Percentiles rank a stretch among this genome's conserved stretches.
Evolutionary conservation across 1,140 invertebrate species (phyloP).

Genomic region (Himalopsyche phryganea): DNA sequence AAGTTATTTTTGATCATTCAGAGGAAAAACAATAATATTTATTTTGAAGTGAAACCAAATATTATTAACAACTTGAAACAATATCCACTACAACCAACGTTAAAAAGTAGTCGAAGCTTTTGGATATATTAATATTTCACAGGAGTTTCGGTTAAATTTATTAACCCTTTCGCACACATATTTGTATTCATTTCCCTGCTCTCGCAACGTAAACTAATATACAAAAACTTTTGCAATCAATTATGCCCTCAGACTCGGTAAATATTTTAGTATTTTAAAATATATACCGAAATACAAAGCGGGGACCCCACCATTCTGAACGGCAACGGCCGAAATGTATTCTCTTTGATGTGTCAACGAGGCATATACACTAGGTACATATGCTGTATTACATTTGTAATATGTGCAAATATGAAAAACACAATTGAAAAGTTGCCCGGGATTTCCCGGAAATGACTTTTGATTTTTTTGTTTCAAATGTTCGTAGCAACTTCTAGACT

Average conservation of each 20-base stretch:
- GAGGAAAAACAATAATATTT: too few relatives aligned
- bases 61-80: too few relatives aligned
- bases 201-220: neutral
- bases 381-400: neutral
- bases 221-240: constrained; percentile 9
- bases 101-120: too few relatives aligned
- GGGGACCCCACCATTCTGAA: neutral
- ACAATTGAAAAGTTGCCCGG: too few relatives aligned
- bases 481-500: too few relatives aligned
- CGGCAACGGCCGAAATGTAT: neutral
- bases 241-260: constrained; percentile 17
- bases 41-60: too few relatives aligned
- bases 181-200: neutral
- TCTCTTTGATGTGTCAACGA: constrained; percentile 3
- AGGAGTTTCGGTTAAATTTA: neutral
- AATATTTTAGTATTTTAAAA: constrained; percentile 11
- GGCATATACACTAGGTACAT: neutral
- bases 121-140: too few relatives aligned
- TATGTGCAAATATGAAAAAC: too few relatives aligned
- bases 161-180: neutral
- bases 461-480: too few relatives aligned
- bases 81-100: too few relatives aligned
- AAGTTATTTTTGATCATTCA: too few relatives aligned
- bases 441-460: too few relatives aligned
- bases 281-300: neutral